Percentiles rank a stretch among this genome's conserved stretches.
phyloP scores from a whole-genome alignment of 2,888 invertebrate genomes.

The Conchocele bisecta region DNA sequence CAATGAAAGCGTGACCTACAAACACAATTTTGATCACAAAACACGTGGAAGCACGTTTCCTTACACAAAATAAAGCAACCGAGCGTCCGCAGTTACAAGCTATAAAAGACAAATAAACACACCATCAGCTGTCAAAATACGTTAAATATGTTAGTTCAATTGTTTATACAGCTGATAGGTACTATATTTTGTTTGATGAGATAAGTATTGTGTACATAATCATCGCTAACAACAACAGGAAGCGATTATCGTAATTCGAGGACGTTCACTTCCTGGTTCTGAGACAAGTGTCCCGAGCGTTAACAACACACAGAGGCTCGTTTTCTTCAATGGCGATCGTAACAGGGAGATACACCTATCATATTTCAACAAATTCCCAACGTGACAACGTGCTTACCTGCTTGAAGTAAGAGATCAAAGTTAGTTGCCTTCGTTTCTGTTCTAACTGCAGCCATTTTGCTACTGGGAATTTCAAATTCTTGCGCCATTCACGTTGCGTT shows the following conservation, averaged over 20 bases:
- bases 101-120: too few species aligned
- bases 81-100: too few species aligned
- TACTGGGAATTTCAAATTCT: constrained; percentile 54
- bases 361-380: background rate
- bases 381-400: constrained; percentile 65
- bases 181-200: too few species aligned
- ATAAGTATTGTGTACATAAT: too few species aligned
- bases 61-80: too few species aligned
- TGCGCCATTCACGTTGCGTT: constrained; percentile 61
- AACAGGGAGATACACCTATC: background rate
- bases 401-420: constrained; percentile 72
- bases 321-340: too few species aligned
- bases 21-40: too few species aligned
- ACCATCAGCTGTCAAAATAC: too few species aligned
- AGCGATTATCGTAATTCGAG: constrained; percentile 63
- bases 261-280: constrained; percentile 75
- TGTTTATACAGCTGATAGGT: too few species aligned
- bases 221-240: constrained; percentile 70
- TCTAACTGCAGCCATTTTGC: constrained; percentile 63
- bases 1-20: too few species aligned
- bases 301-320: background rate
- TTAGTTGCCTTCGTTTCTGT: constrained; percentile 59
- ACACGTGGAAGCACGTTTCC: too few species aligned
- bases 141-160: too few species aligned
- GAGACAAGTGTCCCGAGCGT: background rate